A percentile compares a stretch with the other conserved stretches of the same genome.
Evolutionary conservation across 2,113 vertebrate species (phyloP).

Genomic region (Lepisosteus oculatus): DNA sequence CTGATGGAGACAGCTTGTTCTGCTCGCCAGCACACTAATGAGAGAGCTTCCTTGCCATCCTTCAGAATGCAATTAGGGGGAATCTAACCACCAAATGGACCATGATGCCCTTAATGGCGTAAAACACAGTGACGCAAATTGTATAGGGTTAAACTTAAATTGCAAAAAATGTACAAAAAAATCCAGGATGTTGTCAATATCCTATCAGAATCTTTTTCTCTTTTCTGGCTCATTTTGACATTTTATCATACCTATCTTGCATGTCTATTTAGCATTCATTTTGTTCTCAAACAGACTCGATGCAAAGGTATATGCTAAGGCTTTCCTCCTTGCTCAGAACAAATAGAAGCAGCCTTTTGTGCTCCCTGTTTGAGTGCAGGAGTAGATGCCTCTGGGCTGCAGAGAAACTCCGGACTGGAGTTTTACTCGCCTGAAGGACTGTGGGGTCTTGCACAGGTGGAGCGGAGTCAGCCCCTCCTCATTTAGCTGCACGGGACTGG

Average conservation of each 20-base stretch:
- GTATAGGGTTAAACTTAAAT: no score
- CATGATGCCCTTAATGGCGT: background rate
- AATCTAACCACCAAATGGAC: conserved; percentile 11
- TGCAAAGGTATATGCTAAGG: no score
- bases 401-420: background rate
- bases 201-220: no score
- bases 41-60: conserved; percentile 56
- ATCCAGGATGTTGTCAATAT: no score
- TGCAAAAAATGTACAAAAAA: no score
- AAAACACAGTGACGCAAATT: background rate
- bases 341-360: no score
- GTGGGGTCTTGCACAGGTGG: conserved; percentile 58
- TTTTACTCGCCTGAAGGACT: conserved; percentile 36
- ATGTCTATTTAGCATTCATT: no score
- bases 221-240: no score
- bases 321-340: no score
- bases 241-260: no score
- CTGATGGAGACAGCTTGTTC: conserved; percentile 57
- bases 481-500: conserved; percentile 55
- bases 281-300: no score
- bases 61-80: conserved; percentile 62
- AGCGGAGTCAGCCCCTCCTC: conserved; percentile 55
- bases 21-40: conserved; percentile 51
- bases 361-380: no score
- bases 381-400: background rate